Evolutionary conservation across 2,888 invertebrate species (phyloP).

Genomic region (Anorthoa munda): DNA sequence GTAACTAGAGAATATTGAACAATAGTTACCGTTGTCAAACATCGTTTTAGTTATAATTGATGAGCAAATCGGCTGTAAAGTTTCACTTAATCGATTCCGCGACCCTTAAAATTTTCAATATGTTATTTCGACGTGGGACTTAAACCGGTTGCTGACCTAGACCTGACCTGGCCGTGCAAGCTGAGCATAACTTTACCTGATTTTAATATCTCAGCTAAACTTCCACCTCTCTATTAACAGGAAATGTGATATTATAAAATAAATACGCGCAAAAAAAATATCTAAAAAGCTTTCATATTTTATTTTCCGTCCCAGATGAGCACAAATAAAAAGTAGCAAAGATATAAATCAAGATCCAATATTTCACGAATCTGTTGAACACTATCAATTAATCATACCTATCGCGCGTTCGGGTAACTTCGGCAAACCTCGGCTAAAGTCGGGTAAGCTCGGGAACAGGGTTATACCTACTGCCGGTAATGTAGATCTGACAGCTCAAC

Average conservation of each 20-base stretch:
- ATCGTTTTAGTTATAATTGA: constrained; percentile 22
- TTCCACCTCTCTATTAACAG: not conserved
- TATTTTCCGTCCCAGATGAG: constrained; percentile 12
- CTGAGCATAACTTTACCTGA: too few relatives aligned
- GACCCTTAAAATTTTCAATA: not conserved
- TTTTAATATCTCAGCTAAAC: not conserved
- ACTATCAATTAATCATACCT: constrained; percentile 61
- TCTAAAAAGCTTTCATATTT: constrained; percentile 11
- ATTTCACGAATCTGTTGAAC: constrained; percentile 56
- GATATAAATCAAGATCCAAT: constrained; percentile 59
- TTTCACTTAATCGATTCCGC: not conserved
- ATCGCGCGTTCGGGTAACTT: constrained; percentile 31
- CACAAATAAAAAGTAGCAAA: constrained; percentile 21
- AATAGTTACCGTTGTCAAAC: constrained; percentile 22
- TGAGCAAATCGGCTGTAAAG: not conserved
- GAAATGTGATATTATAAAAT: not conserved
- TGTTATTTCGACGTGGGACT: too few relatives aligned
- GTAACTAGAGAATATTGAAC: constrained; percentile 23
- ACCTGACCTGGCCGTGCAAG: too few relatives aligned
- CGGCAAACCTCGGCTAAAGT: constrained; percentile 36
- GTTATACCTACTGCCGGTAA: constrained; percentile 59
- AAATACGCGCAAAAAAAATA: not conserved
- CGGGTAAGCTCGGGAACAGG: constrained; percentile 35
- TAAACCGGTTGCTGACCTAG: too few relatives aligned
- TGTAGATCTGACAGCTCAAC: constrained; percentile 69